Evolutionary conservation across 2,113 vertebrate species (phyloP).

Genomic region (Xyliphius kryptos): DNA sequence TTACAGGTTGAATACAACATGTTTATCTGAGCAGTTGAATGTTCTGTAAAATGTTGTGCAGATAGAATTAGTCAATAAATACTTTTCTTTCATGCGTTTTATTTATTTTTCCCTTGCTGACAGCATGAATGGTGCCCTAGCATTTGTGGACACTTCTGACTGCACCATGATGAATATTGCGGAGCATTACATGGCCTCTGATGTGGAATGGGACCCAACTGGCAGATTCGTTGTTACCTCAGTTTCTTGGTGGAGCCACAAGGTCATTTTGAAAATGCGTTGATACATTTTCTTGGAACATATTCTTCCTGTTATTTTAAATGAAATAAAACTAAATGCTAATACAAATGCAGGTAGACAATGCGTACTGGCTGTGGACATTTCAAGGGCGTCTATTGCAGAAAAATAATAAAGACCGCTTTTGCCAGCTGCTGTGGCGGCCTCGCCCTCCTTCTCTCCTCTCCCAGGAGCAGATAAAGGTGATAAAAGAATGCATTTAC

Average conservation of each 20-base stretch:
- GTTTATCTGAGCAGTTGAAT: no score
- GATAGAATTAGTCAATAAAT: no score
- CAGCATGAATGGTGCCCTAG: conserved; percentile 96
- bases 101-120: conserved; percentile 5
- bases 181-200: conserved; percentile 94
- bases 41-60: no score
- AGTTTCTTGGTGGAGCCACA: conserved; percentile 99
- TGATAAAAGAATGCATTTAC: conserved; percentile 41
- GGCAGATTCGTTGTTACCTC: conserved; percentile 92
- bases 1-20: no score
- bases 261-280: no score
- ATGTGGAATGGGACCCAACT: conserved; percentile 96
- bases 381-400: conserved; percentile 96
- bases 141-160: conserved; percentile 94
- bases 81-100: no score
- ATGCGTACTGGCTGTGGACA: conserved; percentile 97
- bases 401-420: conserved; percentile 95
- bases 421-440: conserved; percentile 96
- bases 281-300: no score
- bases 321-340: no score
- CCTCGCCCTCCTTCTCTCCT: conserved; percentile 83
- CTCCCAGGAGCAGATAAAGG: conserved; percentile 83
- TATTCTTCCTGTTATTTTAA: no score
- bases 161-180: conserved; percentile 99
- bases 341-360: conserved; percentile 81